Evolutionary conservation across 2,113 vertebrate species (phyloP).

Genomic region (Balaenoptera acutorostrata): DNA sequence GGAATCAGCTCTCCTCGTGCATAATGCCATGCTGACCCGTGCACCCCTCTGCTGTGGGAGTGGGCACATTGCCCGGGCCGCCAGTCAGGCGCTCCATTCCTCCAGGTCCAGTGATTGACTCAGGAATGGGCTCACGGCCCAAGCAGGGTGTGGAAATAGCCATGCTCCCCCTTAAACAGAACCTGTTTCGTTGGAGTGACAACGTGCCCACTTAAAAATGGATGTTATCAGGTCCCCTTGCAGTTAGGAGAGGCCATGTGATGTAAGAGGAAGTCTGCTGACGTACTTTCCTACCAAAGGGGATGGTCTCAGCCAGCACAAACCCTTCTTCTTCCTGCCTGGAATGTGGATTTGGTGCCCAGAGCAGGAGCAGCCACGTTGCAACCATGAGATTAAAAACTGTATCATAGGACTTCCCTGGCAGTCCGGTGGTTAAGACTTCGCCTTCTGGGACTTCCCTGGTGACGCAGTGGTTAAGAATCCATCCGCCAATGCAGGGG

Average conservation of each 20-base stretch:
- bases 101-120: neutral
- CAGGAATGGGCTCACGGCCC: neutral
- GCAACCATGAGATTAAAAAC: neutral
- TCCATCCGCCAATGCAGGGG: too few relatives aligned
- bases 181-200: neutral
- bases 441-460: too few relatives aligned
- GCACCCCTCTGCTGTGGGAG: rapidly evolving
- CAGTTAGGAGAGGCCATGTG: neutral
- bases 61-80: too few relatives aligned
- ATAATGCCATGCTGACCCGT: rapidly evolving
- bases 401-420: too few relatives aligned
- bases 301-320: neutral
- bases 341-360: neutral
- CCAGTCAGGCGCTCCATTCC: too few relatives aligned
- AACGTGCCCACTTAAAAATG: rapidly evolving
- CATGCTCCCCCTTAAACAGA: neutral
- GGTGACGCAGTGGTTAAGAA: too few relatives aligned
- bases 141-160: neutral
- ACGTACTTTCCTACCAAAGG: too few relatives aligned
- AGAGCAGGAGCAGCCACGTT: neutral
- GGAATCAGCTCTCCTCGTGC: neutral
- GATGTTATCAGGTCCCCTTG: neutral
- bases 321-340: neutral
- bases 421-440: too few relatives aligned
- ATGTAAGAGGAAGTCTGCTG: neutral